A percentile compares a stretch with the other conserved stretches of the same genome.
phyloP scores from a whole-genome alignment of 2,888 invertebrate genomes.

The Ceraclea dissimilis region DNA sequence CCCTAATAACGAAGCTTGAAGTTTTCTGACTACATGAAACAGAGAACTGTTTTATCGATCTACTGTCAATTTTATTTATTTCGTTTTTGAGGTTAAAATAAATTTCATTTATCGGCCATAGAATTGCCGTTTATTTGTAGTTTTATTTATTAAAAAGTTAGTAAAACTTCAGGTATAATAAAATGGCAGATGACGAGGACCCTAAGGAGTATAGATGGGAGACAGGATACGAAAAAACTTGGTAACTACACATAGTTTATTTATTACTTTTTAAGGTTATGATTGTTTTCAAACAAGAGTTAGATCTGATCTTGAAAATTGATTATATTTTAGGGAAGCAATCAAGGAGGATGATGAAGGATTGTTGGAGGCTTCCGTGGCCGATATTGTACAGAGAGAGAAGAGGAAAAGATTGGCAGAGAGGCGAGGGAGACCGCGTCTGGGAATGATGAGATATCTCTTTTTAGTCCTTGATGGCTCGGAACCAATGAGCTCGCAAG shows the following conservation, averaged over 20 bases:
- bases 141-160: no score
- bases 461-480: conserved; percentile 90
- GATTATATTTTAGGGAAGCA: conserved; percentile 64
- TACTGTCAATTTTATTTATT: no score
- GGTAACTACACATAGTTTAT: conserved; percentile 45
- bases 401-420: conserved; percentile 70
- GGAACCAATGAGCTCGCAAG: conserved; percentile 89
- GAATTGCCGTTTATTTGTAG: no score
- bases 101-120: no score
- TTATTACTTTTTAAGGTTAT: not conserved
- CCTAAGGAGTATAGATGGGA: conserved; percentile 91
- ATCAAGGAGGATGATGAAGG: conserved; percentile 95
- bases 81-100: no score
- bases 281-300: not conserved
- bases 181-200: conserved; percentile 75
- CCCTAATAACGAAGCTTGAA: no score
- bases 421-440: conserved; percentile 68
- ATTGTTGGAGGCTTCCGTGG: conserved; percentile 80
- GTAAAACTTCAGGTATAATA: no score
- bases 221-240: conserved; percentile 91
- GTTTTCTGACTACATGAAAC: no score
- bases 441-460: conserved; percentile 98
- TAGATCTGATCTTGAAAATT: not conserved
- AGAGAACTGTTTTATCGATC: no score
- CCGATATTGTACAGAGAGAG: conserved; percentile 85